Percentiles rank a stretch among this genome's conserved stretches.
These are phyloP conservation scores for Lophochroa leadbeateri DNA, from an alignment of 2,113 vertebrate genomes.

Conservation along the genomic window DNA sequence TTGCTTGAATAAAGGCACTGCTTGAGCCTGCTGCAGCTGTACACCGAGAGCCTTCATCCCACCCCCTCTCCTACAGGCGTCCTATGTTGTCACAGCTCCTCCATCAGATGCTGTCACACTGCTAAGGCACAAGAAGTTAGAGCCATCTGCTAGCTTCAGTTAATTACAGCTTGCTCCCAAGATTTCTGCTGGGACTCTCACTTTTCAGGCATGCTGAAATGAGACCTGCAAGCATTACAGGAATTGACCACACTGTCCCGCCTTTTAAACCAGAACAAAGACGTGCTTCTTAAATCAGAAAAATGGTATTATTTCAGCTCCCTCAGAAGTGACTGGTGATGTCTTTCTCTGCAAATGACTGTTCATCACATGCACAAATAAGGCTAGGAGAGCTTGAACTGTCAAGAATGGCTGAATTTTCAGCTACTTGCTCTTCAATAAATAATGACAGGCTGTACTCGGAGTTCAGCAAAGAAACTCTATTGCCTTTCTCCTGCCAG, in stretches of 20 bases:
- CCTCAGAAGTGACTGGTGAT: background rate
- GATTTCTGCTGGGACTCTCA: constrained; percentile 19
- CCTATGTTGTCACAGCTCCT: constrained; percentile 36
- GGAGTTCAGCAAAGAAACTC: constrained; percentile 8
- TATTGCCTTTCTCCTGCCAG: constrained; percentile 7
- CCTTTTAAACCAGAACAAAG: background rate
- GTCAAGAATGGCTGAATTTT: constrained; percentile 7
- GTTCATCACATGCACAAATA: background rate
- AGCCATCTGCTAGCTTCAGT: constrained; percentile 47
- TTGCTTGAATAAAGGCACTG: background rate
- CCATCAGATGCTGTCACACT: constrained; percentile 13
- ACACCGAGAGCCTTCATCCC: background rate
- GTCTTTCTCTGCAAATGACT: background rate
- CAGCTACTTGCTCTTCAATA: constrained; percentile 35
- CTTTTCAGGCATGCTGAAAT: background rate
- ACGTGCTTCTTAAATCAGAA: background rate
- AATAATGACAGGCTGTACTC: constrained; percentile 37
- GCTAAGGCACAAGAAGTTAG: background rate
- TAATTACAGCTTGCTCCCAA: constrained; percentile 38
- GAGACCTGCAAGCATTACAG: background rate
- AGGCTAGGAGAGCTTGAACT: background rate
- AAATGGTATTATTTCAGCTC: background rate
- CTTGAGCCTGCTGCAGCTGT: background rate
- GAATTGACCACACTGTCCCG: background rate
- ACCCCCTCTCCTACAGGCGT: background rate